Base-by-base conservation (phyloP, 2,113 vertebrate genomes). In the Sinocyclocheilus rhinocerous region DNA sequence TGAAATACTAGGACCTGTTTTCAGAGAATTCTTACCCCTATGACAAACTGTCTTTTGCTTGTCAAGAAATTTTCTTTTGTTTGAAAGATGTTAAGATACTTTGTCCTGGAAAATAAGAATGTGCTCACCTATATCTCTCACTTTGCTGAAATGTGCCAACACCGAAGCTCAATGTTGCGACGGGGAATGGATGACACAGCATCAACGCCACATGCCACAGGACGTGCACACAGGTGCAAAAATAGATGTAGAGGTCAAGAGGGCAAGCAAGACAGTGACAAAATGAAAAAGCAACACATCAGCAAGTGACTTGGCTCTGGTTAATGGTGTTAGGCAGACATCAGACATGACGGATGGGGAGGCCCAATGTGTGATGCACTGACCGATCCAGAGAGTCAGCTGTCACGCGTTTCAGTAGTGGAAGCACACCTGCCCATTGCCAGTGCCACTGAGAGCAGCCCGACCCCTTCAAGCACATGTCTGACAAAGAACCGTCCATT, bases 281-380 rank as follows among this genome's bases (percentile, higher is more conserved):
- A 33, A 52, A 69, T 48, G 48, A 80, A 69, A 67, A 50, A n/a
- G 61, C 24, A 55, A 22, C 29, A 57, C 26, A 67, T 84, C 85
- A 86, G 70, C 81, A 82, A 57, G n/a, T 22, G 20, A 24, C 52
- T 20, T 24, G 45, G 24, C 75, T 59, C 50, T 15, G 29, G 84
- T 50, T 73, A 80, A 22, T 6, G 4, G 45, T 45, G 72, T 57
- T 45, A 24, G 52, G 77, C 81, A 84, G 80, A 52, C 29, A 72
- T 76, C 86, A 42, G 29, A 45, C 48, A 9, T 87, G 88, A 87
- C n/a, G 2, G 42, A 85, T 83, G 24, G 59, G 39, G 65, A 72
- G 12, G 39, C 22, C 33, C 84, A 42, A 29, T 39, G 33, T 48
- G 45, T 45, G 67, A 72, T 75, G 81, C 86, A 84, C 45, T 24